phyloP scores from a whole-genome alignment of 2,888 invertebrate genomes.

The Argyresthia albistria region DNA sequence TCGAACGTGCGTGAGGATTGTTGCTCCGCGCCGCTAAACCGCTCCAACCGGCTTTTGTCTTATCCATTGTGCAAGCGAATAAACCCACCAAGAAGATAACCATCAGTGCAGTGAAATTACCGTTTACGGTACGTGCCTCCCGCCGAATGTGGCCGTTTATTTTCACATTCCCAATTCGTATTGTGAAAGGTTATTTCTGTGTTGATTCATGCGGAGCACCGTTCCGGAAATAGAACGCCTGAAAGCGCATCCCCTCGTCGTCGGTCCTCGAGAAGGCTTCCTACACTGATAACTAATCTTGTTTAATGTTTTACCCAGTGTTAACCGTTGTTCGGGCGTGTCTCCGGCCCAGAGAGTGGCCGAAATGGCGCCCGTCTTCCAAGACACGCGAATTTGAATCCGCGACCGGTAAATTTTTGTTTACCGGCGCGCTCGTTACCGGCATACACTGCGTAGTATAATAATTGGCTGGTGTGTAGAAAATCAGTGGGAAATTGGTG shows the following conservation, averaged over 20 bases:
- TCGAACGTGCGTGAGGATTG: constrained; percentile 51
- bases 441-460: constrained; percentile 5
- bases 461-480: neutral
- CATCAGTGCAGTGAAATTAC: constrained; percentile 60
- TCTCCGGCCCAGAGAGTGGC: constrained; percentile 31
- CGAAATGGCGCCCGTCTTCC: constrained; percentile 58
- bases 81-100: constrained; percentile 41
- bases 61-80: constrained; percentile 35
- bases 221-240: constrained; percentile 67
- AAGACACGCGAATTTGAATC: constrained; percentile 55
- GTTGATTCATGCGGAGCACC: constrained; percentile 69
- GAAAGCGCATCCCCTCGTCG: constrained; percentile 58
- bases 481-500: neutral
- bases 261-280: constrained; percentile 38
- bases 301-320: too few species aligned
- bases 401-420: constrained; percentile 58
- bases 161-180: constrained; percentile 48
- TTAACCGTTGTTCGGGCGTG: constrained; percentile 42
- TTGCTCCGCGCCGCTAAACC: constrained; percentile 31
- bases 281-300: constrained; percentile 22
- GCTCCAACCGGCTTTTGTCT: constrained; percentile 57
- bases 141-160: constrained; percentile 44
- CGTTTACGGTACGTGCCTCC: constrained; percentile 63
- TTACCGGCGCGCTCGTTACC: constrained; percentile 28
- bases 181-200: constrained; percentile 71